These are phyloP conservation scores for Pomacea maculata DNA, from an alignment of 1,140 invertebrate genomes.

Conservation along the genomic window DNA sequence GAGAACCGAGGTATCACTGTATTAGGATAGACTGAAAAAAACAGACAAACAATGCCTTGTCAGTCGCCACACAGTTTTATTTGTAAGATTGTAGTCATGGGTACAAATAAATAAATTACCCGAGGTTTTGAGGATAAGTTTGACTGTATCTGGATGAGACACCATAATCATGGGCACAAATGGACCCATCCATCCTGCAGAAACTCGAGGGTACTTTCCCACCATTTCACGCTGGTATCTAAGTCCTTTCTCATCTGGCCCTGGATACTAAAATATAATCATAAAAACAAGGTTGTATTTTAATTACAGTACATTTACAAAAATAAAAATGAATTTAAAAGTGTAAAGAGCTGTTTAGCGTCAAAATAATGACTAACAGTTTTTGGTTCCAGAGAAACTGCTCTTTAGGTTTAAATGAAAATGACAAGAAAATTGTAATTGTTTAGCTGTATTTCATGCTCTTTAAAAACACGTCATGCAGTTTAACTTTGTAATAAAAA, in stretches of 20 bases:
- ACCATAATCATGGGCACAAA: not conserved
- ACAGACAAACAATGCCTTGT: conserved; percentile 1
- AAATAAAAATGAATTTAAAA: not conserved
- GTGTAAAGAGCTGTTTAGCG: not conserved
- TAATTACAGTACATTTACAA: not conserved
- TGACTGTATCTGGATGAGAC: conserved; percentile 19
- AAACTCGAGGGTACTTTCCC: conserved; percentile 25
- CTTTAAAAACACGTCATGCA: too few relatives aligned
- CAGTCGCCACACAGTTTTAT: too few relatives aligned
- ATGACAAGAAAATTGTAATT: not conserved
- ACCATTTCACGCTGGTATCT: conserved; percentile 35
- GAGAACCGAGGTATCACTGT: too few relatives aligned
- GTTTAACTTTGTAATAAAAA: too few relatives aligned
- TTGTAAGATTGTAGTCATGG: not conserved
- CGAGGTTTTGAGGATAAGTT: conserved; percentile 21
- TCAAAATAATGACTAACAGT: not conserved
- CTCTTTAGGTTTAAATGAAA: not conserved
- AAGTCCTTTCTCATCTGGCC: conserved; percentile 44
- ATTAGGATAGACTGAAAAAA: not conserved
- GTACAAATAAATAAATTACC: conserved; percentile 10
- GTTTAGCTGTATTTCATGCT: too few relatives aligned
- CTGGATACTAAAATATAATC: conserved; percentile 36
- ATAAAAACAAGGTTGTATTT: not conserved
- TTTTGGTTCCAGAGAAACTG: not conserved
- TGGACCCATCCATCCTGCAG: conserved; percentile 20